Evolutionary conservation across 2,888 invertebrate genomes (phyloP).

Genomic region (Zygaena filipendulae): DNA sequence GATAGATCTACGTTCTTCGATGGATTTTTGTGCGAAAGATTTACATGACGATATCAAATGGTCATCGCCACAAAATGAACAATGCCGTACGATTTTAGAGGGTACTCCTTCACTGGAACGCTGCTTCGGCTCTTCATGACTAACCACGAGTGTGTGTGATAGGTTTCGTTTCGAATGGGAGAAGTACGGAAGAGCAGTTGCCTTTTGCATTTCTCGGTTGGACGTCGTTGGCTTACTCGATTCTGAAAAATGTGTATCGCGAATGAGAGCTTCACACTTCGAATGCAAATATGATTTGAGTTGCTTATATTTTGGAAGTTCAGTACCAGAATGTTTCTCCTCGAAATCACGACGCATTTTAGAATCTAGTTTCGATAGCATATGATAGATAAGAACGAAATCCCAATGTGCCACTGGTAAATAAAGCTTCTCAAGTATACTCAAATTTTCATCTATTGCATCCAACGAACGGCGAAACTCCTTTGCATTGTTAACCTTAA

Average conservation of each 20-base stretch:
- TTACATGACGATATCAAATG: conserved; percentile 1
- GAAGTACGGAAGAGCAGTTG: neutral
- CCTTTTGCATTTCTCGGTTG: too few species aligned
- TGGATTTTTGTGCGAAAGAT: conserved; percentile 3
- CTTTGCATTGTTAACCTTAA: conserved; percentile 5
- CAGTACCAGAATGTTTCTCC: conserved; percentile 1
- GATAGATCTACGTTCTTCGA: conserved; percentile 1
- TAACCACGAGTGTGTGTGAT: neutral
- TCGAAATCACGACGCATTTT: conserved; percentile 10
- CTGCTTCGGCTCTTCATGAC: too few species aligned
- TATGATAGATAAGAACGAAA: conserved; percentile 8
- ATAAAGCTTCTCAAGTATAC: conserved; percentile 7
- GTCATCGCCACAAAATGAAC: neutral
- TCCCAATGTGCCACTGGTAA: conserved; percentile 9
- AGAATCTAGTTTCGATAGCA: conserved; percentile 9
- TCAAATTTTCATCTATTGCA: conserved; percentile 11
- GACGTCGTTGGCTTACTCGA: neutral
- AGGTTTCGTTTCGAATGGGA: neutral
- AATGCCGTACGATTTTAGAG: neutral
- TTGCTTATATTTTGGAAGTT: neutral
- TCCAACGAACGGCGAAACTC: conserved; percentile 7
- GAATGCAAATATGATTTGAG: neutral
- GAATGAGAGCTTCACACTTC: conserved; percentile 6
- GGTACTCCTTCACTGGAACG: neutral
- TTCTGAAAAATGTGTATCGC: conserved; percentile 5